Conservation (phyloP, 2,888 invertebrate genomes). For the Stenichneumon culpator region DNA sequence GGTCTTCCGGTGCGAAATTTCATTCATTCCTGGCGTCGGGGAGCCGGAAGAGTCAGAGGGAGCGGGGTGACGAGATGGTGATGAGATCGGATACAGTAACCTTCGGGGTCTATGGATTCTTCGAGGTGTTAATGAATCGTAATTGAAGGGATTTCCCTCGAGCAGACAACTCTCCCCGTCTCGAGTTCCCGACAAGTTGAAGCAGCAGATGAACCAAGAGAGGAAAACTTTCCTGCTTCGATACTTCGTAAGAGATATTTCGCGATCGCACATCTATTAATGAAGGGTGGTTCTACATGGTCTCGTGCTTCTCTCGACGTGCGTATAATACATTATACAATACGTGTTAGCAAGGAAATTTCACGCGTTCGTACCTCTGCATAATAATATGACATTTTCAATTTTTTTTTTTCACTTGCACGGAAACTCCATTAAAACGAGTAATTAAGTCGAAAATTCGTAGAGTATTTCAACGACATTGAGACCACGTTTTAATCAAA, state of each 20-base stretch:
- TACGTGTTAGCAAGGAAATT: background rate
- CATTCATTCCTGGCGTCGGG: background rate
- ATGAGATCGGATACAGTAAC: conserved; percentile 23
- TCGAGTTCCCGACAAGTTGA: background rate
- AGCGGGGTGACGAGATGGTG: background rate
- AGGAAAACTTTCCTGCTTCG: conserved; percentile 3
- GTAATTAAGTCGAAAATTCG: conserved; percentile 39
- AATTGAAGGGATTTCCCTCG: conserved; percentile 8
- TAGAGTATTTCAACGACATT: conserved; percentile 9
- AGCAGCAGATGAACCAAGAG: background rate
- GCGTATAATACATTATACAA: background rate
- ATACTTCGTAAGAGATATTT: conserved; percentile 1
- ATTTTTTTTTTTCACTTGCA: background rate
- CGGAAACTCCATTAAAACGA: conserved; percentile 10
- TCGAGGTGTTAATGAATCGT: conserved; percentile 19
- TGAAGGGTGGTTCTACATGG: background rate
- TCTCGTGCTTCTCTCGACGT: background rate
- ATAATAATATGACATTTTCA: background rate
- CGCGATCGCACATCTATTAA: background rate
- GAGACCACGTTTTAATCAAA: conserved; percentile 37
- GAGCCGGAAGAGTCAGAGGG: conserved; percentile 10
- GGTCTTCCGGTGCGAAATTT: conserved; percentile 22
- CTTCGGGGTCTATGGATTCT: background rate
- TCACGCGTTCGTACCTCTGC: background rate
- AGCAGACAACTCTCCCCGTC: conserved; percentile 22